Base-by-base conservation (phyloP, 2,888 invertebrate species). In the Tipula unca region DNA sequence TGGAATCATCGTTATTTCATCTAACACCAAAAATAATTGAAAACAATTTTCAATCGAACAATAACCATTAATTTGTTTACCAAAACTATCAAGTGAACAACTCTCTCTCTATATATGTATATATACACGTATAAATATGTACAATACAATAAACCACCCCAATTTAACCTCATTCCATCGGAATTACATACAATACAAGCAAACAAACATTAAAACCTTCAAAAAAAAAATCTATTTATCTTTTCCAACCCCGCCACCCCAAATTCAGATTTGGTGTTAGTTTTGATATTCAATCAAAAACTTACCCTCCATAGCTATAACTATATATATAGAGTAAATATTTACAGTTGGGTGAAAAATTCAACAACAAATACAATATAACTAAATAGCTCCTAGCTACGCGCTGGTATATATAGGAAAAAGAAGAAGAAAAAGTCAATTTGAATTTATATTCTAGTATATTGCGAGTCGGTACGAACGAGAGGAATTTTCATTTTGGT, bases 51-150 rank as follows among this genome's bases (percentile, higher is more conserved):
- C 69, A 69, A 69, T 69, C 25, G 25, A 69, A 69, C 69, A 69
- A 69, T 69, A 69, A 69, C 69, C 69, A 69, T 69, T 69, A 69
- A 69, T 69, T 69, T 69, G 69, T 69, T 69, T 69, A 69, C 69
- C 69, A 69, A 69, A 69, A 69, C 69, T 69, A 69, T 69, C 69
- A 69, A 69, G 69, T 69, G 69, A 69, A 25, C 69, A 69, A 69
- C 25, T 25, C 69, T 69, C 6, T 6, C 25, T 69, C 17, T 17
- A 48, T 48, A 48, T 69, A 3, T 1, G 69, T 69, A 25, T 54
- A 42, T 17, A 48, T 39, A 39, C 39, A 35, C 0, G 13, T 13
- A 42, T 42, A 42, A n/a, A n/a, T n/a, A n/a, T n/a, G n/a, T n/a
- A n/a, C n/a, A n/a, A n/a, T n/a, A n/a, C n/a, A n/a, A 48, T 10